Percentiles rank a stretch among this genome's conserved stretches.
Conservation (phyloP, 1,140 invertebrate species). For the Drusus annulatus region DNA sequence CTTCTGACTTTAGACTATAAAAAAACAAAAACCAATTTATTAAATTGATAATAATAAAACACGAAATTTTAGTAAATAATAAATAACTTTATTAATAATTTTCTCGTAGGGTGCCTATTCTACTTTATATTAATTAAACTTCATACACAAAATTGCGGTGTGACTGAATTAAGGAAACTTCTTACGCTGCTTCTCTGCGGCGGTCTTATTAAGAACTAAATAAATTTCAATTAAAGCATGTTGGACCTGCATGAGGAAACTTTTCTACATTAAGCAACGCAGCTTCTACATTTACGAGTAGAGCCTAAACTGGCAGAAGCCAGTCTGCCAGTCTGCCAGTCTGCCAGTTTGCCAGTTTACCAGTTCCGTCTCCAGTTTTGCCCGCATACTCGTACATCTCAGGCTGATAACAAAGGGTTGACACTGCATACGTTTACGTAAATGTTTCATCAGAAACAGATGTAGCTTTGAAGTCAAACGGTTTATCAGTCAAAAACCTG, state of each 20-base stretch:
- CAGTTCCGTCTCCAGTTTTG: slow-evolving; percentile 44
- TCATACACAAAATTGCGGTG: neutral
- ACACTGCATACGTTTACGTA: neutral
- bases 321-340: too few relatives aligned
- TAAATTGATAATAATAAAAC: too few relatives aligned
- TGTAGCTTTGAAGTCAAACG: too few relatives aligned
- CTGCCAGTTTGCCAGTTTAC: too few relatives aligned
- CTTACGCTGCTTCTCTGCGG: neutral
- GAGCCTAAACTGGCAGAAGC: slow-evolving; percentile 49
- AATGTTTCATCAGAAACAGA: neutral
- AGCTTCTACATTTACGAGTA: slow-evolving; percentile 36
- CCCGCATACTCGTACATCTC: slow-evolving; percentile 2
- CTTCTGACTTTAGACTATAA: too few relatives aligned
- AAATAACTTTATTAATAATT: too few relatives aligned
- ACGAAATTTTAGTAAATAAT: too few relatives aligned
- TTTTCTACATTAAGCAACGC: slow-evolving; percentile 53
- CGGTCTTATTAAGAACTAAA: slow-evolving; percentile 55
- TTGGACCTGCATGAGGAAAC: slow-evolving; percentile 52
- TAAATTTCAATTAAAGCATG: slow-evolving; percentile 59
- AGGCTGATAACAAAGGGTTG: slow-evolving; percentile 5
- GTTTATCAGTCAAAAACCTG: too few relatives aligned
- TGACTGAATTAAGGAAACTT: slow-evolving; percentile 8
- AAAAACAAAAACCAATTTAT: too few relatives aligned
- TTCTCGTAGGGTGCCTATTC: too few relatives aligned
- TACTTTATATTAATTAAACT: too few relatives aligned